phyloP scores from a whole-genome alignment of 2,797 vertebrate genomes.

The Erethizon dorsatum region DNA sequence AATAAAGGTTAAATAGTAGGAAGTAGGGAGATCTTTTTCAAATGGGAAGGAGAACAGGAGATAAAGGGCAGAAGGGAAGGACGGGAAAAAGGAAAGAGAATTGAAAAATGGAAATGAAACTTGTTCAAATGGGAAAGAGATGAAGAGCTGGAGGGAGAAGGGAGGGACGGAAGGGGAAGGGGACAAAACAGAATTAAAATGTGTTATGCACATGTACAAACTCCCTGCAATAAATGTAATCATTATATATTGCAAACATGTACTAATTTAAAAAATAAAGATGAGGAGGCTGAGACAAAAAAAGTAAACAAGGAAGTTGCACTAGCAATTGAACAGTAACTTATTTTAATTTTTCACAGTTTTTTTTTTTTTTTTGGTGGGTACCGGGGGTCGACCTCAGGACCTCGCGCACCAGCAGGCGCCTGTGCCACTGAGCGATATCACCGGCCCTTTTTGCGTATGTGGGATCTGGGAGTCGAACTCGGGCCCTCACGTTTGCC shows the following conservation, averaged over 20 bases:
- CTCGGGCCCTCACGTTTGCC: no score
- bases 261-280: neutral
- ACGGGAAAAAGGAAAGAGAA: neutral
- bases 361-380: no score
- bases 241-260: neutral
- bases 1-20: neutral
- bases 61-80: neutral
- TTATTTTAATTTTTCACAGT: constrained; percentile 18
- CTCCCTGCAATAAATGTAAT: neutral
- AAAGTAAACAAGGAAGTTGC: constrained; percentile 28
- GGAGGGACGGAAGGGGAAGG: neutral
- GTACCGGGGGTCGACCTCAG: no score
- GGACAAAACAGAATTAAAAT: neutral
- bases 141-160: neutral
- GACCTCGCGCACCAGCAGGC: no score
- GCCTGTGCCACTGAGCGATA: no score
- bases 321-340: constrained; percentile 27
- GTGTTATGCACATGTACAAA: neutral
- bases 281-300: neutral
- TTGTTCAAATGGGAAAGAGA: neutral
- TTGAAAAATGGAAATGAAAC: neutral
- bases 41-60: neutral
- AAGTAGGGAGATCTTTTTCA: neutral
- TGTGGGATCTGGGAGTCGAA: no score
- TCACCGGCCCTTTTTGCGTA: no score